Evolutionary conservation across 2,113 vertebrate species (phyloP).

Genomic region (Dasypus novemcinctus): DNA sequence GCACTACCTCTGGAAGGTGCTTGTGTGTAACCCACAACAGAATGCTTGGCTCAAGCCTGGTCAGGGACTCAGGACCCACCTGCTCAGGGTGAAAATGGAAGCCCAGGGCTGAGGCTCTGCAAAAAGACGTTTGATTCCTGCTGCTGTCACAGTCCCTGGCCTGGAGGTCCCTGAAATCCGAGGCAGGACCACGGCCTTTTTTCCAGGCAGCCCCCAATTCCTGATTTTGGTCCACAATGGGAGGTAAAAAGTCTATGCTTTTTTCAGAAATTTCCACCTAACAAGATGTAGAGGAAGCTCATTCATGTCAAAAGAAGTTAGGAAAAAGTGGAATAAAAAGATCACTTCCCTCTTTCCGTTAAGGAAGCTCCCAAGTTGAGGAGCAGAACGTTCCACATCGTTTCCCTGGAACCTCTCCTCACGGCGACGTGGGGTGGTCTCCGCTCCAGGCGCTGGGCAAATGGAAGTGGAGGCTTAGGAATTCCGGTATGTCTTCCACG

Average conservation of each 20-base stretch:
- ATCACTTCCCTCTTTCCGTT: not conserved
- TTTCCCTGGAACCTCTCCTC: too few species aligned
- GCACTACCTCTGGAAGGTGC: too few species aligned
- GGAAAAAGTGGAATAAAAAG: not conserved
- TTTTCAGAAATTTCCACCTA: not conserved
- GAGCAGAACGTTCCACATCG: not conserved
- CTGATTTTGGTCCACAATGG: not conserved
- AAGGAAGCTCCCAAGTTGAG: not conserved
- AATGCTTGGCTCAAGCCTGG: not conserved
- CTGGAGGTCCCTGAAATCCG: not conserved
- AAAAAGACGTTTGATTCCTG: not conserved
- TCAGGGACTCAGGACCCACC: not conserved
- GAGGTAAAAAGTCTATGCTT: rapidly evolving
- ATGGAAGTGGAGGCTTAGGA: not conserved
- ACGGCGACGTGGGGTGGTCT: not conserved
- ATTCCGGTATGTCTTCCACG: not conserved
- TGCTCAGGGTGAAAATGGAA: too few species aligned
- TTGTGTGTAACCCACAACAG: too few species aligned
- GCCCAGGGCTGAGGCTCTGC: not conserved
- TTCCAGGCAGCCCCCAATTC: rapidly evolving
- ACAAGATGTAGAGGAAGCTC: not conserved
- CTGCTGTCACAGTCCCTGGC: not conserved
- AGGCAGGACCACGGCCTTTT: not conserved
- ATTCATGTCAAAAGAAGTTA: not conserved
- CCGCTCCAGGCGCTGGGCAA: not conserved